Evolutionary conservation across 2,797 vertebrate species (phyloP).

Genomic region (Epinephelus awoara): DNA sequence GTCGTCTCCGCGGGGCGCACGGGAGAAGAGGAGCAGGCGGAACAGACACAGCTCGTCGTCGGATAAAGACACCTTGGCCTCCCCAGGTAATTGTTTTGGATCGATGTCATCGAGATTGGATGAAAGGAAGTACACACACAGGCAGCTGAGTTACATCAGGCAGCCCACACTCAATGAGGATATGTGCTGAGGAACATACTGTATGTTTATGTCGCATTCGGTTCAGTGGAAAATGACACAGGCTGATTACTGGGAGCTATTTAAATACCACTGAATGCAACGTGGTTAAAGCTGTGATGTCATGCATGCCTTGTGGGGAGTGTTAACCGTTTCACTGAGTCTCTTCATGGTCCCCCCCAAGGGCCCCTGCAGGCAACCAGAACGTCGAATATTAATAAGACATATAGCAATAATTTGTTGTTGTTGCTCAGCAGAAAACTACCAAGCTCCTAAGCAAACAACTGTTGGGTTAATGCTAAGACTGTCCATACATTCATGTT

Average conservation of each 20-base stretch:
- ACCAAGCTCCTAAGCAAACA: not conserved
- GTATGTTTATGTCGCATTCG: not conserved
- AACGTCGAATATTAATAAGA: not conserved
- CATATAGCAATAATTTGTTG: not conserved
- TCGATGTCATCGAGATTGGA: not conserved
- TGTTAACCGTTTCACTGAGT: not conserved
- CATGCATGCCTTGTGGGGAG: not conserved
- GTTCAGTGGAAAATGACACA: not conserved
- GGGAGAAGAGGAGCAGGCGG: slow-evolving; percentile 78
- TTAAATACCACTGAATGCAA: slow-evolving; percentile 19
- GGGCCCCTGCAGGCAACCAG: not conserved
- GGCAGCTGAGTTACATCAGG: not conserved
- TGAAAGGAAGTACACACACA: not conserved
- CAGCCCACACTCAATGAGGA: not conserved
- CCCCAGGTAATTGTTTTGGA: slow-evolving; percentile 79
- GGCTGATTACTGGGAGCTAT: not conserved
- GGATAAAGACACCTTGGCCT: slow-evolving; percentile 84
- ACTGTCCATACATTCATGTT: not conserved
- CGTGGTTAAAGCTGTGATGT: slow-evolving; percentile 29
- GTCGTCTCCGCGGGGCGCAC: slow-evolving; percentile 68
- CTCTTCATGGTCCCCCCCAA: no score
- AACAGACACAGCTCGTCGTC: slow-evolving; percentile 85
- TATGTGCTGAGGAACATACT: not conserved
- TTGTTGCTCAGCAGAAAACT: not conserved
- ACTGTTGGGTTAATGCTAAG: not conserved